Conservation (phyloP, 2,797 vertebrate genomes). For the Melanotaenia maccullochi region DNA sequence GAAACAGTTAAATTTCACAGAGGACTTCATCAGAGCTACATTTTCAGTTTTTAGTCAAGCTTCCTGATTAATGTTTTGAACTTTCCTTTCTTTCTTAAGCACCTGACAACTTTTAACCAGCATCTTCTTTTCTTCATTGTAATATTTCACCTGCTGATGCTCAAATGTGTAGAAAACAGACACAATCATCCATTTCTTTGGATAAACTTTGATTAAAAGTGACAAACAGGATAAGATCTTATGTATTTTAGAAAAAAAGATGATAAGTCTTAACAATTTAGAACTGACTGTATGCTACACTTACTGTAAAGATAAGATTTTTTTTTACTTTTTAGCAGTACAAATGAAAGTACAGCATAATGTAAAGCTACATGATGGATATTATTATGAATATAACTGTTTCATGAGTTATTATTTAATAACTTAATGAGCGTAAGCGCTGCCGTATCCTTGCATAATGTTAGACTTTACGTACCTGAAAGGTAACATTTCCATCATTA, state of each 20-base stretch:
- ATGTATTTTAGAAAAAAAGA: not conserved
- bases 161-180: not conserved
- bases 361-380: too few relatives aligned
- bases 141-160: not conserved
- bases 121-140: not conserved
- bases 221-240: not conserved
- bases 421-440: too few relatives aligned
- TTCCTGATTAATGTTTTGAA: not conserved
- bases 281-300: not conserved
- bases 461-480: not conserved
- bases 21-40: too few relatives aligned
- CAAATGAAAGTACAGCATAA: too few relatives aligned
- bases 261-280: not conserved
- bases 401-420: too few relatives aligned
- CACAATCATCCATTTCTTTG: not conserved
- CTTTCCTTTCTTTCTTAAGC: not conserved
- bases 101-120: slow-evolving; percentile 2
- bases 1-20: not conserved
- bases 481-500: too few relatives aligned
- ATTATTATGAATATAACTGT: too few relatives aligned
- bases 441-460: slow-evolving; percentile 7
- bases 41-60: not conserved
- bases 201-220: not conserved
- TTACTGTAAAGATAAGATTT: not conserved
- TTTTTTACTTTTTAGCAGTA: not conserved